Base-by-base conservation (phyloP, 92 coral and sea anemone species). In the Siderastrea siderea region DNA sequence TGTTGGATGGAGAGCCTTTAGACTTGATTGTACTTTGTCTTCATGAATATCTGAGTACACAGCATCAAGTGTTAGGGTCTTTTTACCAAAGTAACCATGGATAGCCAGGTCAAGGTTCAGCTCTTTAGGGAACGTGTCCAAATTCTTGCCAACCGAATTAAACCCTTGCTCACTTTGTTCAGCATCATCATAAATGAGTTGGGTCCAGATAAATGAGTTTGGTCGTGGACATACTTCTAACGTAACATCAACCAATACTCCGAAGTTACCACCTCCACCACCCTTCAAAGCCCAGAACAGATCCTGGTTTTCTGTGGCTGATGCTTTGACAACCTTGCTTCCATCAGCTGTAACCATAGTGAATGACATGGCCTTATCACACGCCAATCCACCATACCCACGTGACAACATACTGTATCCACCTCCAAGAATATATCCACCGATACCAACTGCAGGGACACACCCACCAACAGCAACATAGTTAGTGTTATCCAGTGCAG, bases 391-490 rank as follows among this genome's bases (percentile, higher is more conserved):
- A 51, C 98, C 98, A 83, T 95, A 88, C 15, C 74, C 98, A 68
- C 98, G 98, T 49, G 98, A 95, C 93, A 95, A 76, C 98, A 95
- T 95, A 77, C 98, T 95, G 87, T 95, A 95, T 1, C 98, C 98
- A 74, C 98, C 98, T 2, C 98, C 98, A 3, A 95, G 96, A 38
- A 95, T 95, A 82, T 95, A 95, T 47, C 98, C 98, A 53, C 98
- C 98, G 6, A 95, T 84, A n/a, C 98, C 98, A 13, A 95, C 98
- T 1, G 90, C 93, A 12, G 98, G 98, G 7, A 90, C 96, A 73
- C 98, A 95, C 17, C 98, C 98, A 43, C 98, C 98, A 0, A 95
- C 98, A 10, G 98, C 98, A 1, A 95, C 98, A 82, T 90, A 93
- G 58, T 45, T 71, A 5, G 98, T 67, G 17, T 84, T 68, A 50